Base-by-base conservation (phyloP, 2,888 invertebrate genomes). In the Hirtodrosophila trivittata region DNA sequence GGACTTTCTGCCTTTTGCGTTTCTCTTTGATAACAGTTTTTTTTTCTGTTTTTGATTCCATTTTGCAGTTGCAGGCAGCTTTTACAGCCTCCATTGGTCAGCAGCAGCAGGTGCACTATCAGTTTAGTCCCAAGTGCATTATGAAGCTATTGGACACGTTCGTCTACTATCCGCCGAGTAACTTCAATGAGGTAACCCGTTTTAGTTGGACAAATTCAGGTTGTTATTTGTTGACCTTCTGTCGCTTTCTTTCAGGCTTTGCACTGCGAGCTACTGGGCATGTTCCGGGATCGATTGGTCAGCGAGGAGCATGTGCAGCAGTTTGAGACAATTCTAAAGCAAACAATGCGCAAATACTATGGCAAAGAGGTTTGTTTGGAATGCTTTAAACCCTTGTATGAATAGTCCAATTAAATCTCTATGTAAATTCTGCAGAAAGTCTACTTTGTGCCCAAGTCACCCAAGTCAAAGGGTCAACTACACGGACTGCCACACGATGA, bases 221-320 rank as follows among this genome's bases (percentile, higher is more conserved):
- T 21, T 5, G 5, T 5, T 21, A 21, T 3, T 2, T 21, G 18
- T 21, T 21, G 5, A 3, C 5, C 18, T 21, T 21, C n/a, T n/a
- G n/a, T n/a, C n/a, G 12, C 14, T 3, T 1, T 18, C 7, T 72
- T 87, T 64, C 89, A 96, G 94, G 93, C 94, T 1, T 92, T 96
- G 74, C 91, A 93, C 25, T 94, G 96, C 75, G 97, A 97, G 92
- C 94, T 95, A 1, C 91, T 93, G 56, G 92, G 94, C 60, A 92
- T 95, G 85, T 97, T 97, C 89, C 92, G 93, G 70, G 95, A 97
- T 87, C 93, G 95, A 73, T 91, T 97, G 14, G 93, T 94, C 1
- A 93, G 92, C 13, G 91, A 92, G 3, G 93, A 94, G 16, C 94
- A 96, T 65, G 92, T 92, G 56, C 89, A 91, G n/a, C 92, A 92